Percentiles rank a stretch among this genome's conserved stretches.
Evolutionary conservation across 1,140 invertebrate genomes (phyloP).

Genomic region (Daktulosphaira vitifoliae): DNA sequence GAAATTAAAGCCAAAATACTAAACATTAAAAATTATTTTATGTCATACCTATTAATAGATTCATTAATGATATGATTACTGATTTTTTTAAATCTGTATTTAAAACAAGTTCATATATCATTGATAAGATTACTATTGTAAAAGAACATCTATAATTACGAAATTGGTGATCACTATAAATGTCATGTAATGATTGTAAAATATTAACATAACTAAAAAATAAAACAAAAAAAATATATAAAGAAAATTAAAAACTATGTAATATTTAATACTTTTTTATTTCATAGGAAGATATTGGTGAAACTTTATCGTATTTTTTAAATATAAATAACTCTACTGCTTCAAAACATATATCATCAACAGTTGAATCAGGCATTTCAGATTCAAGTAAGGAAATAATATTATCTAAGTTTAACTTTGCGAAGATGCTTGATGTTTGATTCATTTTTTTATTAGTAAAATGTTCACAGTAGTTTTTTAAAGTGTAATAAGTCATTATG

Average conservation of each 20-base stretch:
- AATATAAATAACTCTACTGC: neutral
- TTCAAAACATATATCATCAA: neutral
- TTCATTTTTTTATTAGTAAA: neutral
- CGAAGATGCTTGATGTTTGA: conserved; percentile 4
- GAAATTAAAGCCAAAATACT: too few species aligned
- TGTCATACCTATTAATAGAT: neutral
- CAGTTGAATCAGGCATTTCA: neutral
- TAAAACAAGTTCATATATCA: neutral
- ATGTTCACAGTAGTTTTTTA: neutral
- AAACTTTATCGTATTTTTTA: neutral
- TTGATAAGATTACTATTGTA: neutral
- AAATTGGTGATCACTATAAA: neutral
- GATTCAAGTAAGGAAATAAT: neutral
- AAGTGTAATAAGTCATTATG: neutral
- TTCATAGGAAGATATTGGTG: neutral
- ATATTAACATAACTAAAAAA: neutral
- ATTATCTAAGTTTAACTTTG: neutral
- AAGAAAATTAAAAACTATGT: neutral
- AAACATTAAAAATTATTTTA: too few species aligned
- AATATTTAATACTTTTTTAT: neutral
- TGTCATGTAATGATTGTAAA: neutral
- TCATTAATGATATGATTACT: neutral
- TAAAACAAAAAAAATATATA: neutral
- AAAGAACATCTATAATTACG: neutral
- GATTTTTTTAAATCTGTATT: neutral